phyloP scores from a whole-genome alignment of 1,140 invertebrate species.

The Conus betulinus region DNA sequence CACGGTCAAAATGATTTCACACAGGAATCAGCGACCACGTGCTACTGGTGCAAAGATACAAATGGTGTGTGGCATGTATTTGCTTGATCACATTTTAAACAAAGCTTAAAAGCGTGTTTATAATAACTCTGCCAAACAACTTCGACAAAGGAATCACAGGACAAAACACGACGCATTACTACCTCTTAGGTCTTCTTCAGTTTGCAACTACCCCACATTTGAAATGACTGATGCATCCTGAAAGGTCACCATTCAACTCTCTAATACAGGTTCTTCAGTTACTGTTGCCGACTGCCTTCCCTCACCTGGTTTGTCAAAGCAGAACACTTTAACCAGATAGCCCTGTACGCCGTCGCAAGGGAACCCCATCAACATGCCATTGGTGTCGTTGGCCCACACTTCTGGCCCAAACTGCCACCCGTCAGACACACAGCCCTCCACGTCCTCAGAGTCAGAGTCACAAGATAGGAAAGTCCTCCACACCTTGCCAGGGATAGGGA shows the following conservation, averaged over 20 bases:
- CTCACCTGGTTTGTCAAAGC: conserved; percentile 24
- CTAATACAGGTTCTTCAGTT: too few relatives aligned
- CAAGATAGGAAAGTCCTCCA: not conserved
- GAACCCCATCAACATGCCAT: not conserved
- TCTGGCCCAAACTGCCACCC: not conserved
- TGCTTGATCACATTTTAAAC: too few relatives aligned
- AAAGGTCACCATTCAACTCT: too few relatives aligned
- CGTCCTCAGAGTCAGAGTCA: not conserved
- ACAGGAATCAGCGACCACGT: too few relatives aligned
- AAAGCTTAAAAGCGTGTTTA: not conserved
- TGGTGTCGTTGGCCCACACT: not conserved
- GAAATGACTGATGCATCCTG: not conserved
- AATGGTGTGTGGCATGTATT: too few relatives aligned
- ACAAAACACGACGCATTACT: not conserved
- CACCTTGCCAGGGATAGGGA: too few relatives aligned
- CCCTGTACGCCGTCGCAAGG: not conserved
- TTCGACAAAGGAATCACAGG: too few relatives aligned
- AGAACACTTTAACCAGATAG: not conserved
- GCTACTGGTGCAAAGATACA: too few relatives aligned
- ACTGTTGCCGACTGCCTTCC: not conserved
- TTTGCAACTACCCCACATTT: not conserved
- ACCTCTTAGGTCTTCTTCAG: not conserved
- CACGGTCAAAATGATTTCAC: too few relatives aligned
- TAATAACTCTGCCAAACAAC: not conserved
- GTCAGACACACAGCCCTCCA: not conserved